phyloP scores from a whole-genome alignment of 2,888 invertebrate genomes.

The Pammene fasciana region DNA sequence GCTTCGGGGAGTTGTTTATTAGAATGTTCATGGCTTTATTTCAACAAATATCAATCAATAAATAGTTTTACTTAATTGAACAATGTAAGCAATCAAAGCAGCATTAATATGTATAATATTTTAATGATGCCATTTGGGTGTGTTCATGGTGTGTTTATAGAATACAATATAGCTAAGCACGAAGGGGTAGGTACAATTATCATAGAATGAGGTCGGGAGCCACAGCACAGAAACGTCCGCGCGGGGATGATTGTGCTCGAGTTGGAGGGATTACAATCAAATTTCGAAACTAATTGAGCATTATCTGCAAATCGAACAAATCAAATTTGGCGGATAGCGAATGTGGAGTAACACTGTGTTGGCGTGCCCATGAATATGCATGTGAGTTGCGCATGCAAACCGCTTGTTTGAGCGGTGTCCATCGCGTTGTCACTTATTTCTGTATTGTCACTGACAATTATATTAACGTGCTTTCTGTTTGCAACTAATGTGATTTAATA shows the following conservation, averaged over 20 bases:
- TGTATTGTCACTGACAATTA: not conserved
- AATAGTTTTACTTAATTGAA: too few relatives aligned
- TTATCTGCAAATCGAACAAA: slow-evolving; percentile 8
- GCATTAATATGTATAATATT: too few relatives aligned
- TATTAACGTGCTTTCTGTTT: slow-evolving; percentile 1
- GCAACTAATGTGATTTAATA: not conserved
- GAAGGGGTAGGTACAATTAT: not conserved
- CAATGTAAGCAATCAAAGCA: too few relatives aligned
- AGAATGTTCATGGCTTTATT: too few relatives aligned
- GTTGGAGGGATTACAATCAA: not conserved
- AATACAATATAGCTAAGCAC: too few relatives aligned
- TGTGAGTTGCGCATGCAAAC: slow-evolving; percentile 2
- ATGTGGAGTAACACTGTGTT: not conserved
- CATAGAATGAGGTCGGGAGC: not conserved
- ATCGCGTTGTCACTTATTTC: not conserved
- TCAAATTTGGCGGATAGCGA: slow-evolving; percentile 6
- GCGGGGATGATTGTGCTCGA: not conserved
- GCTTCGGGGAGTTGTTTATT: too few relatives aligned
- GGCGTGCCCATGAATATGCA: slow-evolving; percentile 7
- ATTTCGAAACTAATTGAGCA: slow-evolving; percentile 6
- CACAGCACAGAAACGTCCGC: not conserved
- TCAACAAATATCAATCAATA: too few relatives aligned
- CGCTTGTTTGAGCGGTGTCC: not conserved
- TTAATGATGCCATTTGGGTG: too few relatives aligned
- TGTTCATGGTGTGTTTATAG: too few relatives aligned